Evolutionary conservation across 2,888 invertebrate species (phyloP), one percentile per base, ranked within the genome.

Genomic region (Apoderus coryli): DNA sequence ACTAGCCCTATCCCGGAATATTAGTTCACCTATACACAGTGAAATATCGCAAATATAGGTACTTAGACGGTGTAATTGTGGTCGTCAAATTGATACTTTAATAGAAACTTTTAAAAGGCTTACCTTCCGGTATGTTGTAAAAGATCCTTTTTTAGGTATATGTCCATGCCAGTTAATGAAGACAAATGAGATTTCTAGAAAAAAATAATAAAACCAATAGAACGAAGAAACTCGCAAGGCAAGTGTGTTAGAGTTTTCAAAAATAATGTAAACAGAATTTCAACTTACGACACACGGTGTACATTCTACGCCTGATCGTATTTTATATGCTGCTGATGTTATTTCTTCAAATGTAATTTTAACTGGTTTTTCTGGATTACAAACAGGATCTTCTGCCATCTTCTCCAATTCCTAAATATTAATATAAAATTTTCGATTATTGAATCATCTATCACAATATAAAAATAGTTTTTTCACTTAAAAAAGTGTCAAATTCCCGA

Each of bases 91-190:
- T 7, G 19, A n/a, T 19, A 19, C 19, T 19, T 19, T 19, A 7
- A 7, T 7, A 19, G 6, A n/a, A 7, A 7, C 19, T 7, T 19
- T 19, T 19, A 7, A 7, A 7, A 6, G 7, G n/a, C 19, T 19
- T n/a, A 19, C 84, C 88, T 92, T 53, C 93, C 93, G n/a, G 93
- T 95, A 40, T 72, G 76, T 60, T 93, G 92, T 9, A 89, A 66
- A 53, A 86, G 92, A 56, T 95, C 93, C 54, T 90, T 90, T 60
- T 93, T 95, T 45, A 93, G 67, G 57, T 73, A 93, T 40, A 95
- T 67, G 16, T 90, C 79, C 76, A 92, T 82, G 25, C 76, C 82
- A 32, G 75, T 74, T 26, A 69, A 49, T 3, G 69, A 63, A 1
- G 89, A 85, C 56, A 90, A 68, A 46, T 81, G 79, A 1, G 89